Evolutionary conservation across 2,113 vertebrate genomes (phyloP), one percentile per base, ranked within the genome.

Genomic region (Pelodiscus sinensis): DNA sequence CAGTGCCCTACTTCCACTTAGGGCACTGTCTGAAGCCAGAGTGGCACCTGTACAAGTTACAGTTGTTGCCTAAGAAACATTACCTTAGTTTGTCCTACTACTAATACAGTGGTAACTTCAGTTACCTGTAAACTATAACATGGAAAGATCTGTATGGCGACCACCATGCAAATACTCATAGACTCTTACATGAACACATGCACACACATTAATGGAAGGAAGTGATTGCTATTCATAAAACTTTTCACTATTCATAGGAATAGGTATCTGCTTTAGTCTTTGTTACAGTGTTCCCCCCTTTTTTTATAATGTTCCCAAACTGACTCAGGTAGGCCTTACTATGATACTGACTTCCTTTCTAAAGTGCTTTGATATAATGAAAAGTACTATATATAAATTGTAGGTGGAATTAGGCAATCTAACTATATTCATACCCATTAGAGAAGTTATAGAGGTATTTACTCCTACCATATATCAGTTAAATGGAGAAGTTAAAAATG

Each of bases 251-350:
- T 92, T 94, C 95, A 96, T 82, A 91, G 95, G 15, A 97, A 52
- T 27, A 92, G 87, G 73, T 79, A 81, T 88, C 84, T 81, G 54
- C 54, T 94, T 95, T 86, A 93, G 89, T 51, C 55, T 94, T 85
- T 31, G 89, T 92, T 96, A 79, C 93, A 93, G 83, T 0, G 54
- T 82, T 94, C 90, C 10, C 14, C 10, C 52, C 93, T 92, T 90
- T 96, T 94, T 96, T 96, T 90, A 95, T 87, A 92, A 90, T 92
- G 89, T 94, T 94, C 55, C 84, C 86, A 90, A 94, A 86, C 85
- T 77, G 78, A 88, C 92, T 95, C 93, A 92, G 92, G 95, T 93
- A 94, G 94, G 94, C 80, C 89, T 95, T 94, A 22, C 35, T 68
- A 68, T 2, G 8, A 68, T 68, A 68, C 65, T 68, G 31, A 68